These are phyloP conservation scores for Pogoniulus pusillus DNA, from an alignment of 2,797 vertebrate genomes.

Conservation along the genomic window DNA sequence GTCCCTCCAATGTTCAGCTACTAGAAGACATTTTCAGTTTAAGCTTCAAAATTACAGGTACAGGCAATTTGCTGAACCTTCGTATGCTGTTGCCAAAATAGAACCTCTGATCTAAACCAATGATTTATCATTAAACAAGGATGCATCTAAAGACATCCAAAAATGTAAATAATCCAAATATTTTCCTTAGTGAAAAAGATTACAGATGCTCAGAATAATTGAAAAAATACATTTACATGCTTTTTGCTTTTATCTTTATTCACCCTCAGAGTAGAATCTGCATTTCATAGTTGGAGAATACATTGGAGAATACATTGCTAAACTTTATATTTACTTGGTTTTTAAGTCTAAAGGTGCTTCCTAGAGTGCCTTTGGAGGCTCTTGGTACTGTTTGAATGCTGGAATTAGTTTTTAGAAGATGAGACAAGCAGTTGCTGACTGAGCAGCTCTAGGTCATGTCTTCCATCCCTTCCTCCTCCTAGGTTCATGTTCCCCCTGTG, in stretches of 20 bases:
- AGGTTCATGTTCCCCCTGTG: fast-evolving
- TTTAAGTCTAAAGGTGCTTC: not conserved
- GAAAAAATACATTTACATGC: not conserved
- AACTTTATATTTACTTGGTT: no score
- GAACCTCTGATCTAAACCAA: not conserved
- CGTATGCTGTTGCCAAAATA: not conserved
- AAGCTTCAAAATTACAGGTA: not conserved
- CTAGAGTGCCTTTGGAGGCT: not conserved
- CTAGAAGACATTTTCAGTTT: not conserved
- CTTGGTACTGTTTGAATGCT: not conserved
- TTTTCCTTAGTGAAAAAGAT: not conserved
- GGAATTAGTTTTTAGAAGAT: not conserved
- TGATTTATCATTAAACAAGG: not conserved
- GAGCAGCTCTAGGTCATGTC: not conserved
- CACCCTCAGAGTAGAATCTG: no score
- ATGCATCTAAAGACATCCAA: not conserved
- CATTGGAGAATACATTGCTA: no score
- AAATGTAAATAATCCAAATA: not conserved
- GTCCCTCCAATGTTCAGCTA: not conserved
- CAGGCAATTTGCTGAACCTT: not conserved
- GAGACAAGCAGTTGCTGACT: not conserved
- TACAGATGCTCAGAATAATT: not conserved
- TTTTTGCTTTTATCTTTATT: not conserved
- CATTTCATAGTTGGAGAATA: no score
- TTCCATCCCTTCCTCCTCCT: not conserved